Evolutionary conservation across 2,888 invertebrate genomes (phyloP).

Genomic region (Cheilosia urbana): DNA sequence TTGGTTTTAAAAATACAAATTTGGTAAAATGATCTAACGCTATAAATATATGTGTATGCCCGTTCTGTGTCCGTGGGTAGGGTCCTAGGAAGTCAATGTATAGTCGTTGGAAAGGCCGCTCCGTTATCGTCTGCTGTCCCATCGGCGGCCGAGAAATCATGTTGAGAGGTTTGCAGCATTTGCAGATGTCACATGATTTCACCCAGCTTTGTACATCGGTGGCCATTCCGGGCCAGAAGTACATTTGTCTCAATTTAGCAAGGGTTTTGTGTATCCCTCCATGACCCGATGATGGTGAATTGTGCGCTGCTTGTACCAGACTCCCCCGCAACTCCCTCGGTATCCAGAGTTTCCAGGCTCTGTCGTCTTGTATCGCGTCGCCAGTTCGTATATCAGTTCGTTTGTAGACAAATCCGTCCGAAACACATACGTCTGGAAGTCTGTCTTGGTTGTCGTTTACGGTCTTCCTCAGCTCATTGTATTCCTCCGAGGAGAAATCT

Average conservation of each 20-base stretch:
- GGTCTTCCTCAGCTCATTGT: too few relatives aligned
- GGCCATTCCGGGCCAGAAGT: neutral
- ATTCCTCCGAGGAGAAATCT: too few relatives aligned
- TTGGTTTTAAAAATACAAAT: slow-evolving; percentile 28
- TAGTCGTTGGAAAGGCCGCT: slow-evolving; percentile 40
- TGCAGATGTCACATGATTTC: neutral
- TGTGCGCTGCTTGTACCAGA: neutral
- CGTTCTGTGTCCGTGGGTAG: neutral
- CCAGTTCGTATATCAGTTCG: neutral
- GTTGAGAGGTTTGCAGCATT: neutral
- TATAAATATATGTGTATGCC: slow-evolving; percentile 18
- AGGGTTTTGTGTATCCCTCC: neutral
- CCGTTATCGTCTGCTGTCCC: slow-evolving; percentile 7
- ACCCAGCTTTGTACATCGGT: neutral
- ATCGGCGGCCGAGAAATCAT: slow-evolving; percentile 21
- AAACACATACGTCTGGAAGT: neutral
- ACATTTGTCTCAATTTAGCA: too few relatives aligned
- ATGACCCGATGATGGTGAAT: neutral
- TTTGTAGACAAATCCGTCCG: neutral
- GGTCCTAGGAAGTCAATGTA: slow-evolving; percentile 56
- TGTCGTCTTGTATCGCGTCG: neutral
- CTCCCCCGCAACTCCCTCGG: neutral
- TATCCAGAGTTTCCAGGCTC: neutral
- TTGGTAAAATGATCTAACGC: slow-evolving; percentile 7
- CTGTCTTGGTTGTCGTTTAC: neutral